Evolutionary conservation across 2,888 invertebrate genomes (phyloP).

Genomic region (Cantharis lateralis): DNA sequence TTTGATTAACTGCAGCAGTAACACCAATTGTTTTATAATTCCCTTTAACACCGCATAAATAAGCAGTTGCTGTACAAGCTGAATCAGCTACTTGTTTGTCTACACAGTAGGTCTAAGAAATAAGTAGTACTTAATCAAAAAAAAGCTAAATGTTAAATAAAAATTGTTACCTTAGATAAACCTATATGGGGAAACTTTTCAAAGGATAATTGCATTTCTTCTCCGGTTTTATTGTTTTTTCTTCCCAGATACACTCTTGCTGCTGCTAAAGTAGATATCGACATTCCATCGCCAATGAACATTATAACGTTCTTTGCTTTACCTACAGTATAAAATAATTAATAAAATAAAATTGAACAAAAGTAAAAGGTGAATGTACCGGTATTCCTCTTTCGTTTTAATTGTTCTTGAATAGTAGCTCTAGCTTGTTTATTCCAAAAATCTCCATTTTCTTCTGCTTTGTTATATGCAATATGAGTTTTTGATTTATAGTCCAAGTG

Average conservation of each 20-base stretch:
- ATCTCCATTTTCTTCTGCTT: neutral
- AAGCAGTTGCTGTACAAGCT: conserved; percentile 82
- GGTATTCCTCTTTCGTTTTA: neutral
- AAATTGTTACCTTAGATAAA: conserved; percentile 69
- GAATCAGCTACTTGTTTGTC: conserved; percentile 80
- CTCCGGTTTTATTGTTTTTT: conserved; percentile 61
- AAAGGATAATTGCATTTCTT: conserved; percentile 70
- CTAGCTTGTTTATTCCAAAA: neutral
- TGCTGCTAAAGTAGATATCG: conserved; percentile 77
- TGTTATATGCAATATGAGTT: neutral
- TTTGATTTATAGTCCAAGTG: neutral
- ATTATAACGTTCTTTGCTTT: conserved; percentile 75
- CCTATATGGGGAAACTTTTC: conserved; percentile 77
- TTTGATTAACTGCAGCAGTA: conserved; percentile 65
- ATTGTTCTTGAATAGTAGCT: neutral
- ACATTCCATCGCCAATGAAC: conserved; percentile 88
- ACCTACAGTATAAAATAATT: conserved; percentile 30
- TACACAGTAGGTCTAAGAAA: conserved; percentile 71
- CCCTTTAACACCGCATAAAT: conserved; percentile 77
- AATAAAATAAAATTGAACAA: neutral
- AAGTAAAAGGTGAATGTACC: neutral
- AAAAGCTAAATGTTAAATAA: too few species aligned
- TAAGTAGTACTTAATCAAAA: too few species aligned
- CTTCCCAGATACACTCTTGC: conserved; percentile 68
- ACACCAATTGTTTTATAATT: conserved; percentile 79